Evolutionary conservation across 2,888 invertebrate genomes (phyloP).

Genomic region (Auanema sp.): DNA sequence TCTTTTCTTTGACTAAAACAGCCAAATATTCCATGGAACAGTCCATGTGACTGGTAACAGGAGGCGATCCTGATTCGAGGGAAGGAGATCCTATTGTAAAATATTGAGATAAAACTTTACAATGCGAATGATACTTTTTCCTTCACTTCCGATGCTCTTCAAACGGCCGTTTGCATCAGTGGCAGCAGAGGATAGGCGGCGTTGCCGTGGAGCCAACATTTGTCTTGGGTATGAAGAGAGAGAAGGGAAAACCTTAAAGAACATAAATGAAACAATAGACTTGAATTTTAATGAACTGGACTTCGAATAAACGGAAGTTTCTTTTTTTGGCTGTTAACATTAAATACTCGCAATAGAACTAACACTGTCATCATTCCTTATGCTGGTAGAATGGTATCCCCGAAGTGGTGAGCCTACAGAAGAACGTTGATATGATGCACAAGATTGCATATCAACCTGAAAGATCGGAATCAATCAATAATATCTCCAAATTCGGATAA

Average conservation of each 20-base stretch:
- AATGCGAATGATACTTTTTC: not conserved
- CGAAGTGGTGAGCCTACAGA: constrained; percentile 3
- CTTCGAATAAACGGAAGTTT: not conserved
- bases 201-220: not conserved
- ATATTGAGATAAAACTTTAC: not conserved
- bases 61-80: constrained; percentile 7
- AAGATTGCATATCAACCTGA: constrained; percentile 4
- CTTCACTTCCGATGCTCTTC: constrained; percentile 6
- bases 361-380: constrained; percentile 4
- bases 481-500: not conserved
- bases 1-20: constrained; percentile 52
- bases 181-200: constrained; percentile 2
- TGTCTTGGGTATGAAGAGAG: constrained; percentile 1
- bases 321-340: not conserved
- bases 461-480: not conserved
- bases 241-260: constrained; percentile 2
- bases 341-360: not conserved
- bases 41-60: constrained; percentile 6
- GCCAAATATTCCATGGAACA: constrained; percentile 47
- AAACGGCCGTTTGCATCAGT: not conserved
- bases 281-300: not conserved
- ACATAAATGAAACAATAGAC: not conserved
- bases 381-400: constrained; percentile 5
- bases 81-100: constrained; percentile 5
- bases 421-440: not conserved